Conservation (phyloP, 2,888 invertebrate genomes). For the Gerris lacustris region DNA sequence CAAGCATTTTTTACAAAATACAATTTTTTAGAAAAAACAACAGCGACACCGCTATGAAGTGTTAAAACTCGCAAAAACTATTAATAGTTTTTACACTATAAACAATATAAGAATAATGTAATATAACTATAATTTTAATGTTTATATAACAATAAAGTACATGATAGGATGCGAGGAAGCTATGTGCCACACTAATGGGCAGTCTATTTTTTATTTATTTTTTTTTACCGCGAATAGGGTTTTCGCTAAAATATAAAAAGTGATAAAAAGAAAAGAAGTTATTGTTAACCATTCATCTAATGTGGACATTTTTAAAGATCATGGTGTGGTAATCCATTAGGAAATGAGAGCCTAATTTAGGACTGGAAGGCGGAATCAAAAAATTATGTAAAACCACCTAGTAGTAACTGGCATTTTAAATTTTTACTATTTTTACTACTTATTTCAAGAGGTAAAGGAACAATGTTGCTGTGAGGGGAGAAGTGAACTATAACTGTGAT, state of each 20-base stretch:
- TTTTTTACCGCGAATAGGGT: slow-evolving; percentile 31
- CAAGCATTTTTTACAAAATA: too few species aligned
- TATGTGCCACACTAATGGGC: too few species aligned
- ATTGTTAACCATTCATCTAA: slow-evolving; percentile 27
- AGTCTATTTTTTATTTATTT: too few species aligned
- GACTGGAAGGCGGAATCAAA: slow-evolving; percentile 24
- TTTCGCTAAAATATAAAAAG: slow-evolving; percentile 31
- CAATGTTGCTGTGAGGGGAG: neutral
- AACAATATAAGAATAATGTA: too few species aligned
- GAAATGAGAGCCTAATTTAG: slow-evolving; percentile 20
- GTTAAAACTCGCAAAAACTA: too few species aligned
- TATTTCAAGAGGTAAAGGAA: neutral
- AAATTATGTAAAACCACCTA: slow-evolving; percentile 10
- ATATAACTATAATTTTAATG: too few species aligned
- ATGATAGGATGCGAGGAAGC: too few species aligned
- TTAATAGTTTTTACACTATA: too few species aligned
- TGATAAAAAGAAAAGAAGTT: slow-evolving; percentile 25
- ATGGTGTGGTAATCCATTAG: slow-evolving; percentile 24
- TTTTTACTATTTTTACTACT: slow-evolving; percentile 16
- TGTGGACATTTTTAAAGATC: slow-evolving; percentile 21
- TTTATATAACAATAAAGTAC: too few species aligned
- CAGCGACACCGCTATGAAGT: too few species aligned
- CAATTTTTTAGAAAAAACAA: too few species aligned
- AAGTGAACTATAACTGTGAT: neutral
- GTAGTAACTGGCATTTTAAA: slow-evolving; percentile 19